Evolutionary conservation across 2,113 vertebrate genomes (phyloP).

Genomic region (Felis chaus): DNA sequence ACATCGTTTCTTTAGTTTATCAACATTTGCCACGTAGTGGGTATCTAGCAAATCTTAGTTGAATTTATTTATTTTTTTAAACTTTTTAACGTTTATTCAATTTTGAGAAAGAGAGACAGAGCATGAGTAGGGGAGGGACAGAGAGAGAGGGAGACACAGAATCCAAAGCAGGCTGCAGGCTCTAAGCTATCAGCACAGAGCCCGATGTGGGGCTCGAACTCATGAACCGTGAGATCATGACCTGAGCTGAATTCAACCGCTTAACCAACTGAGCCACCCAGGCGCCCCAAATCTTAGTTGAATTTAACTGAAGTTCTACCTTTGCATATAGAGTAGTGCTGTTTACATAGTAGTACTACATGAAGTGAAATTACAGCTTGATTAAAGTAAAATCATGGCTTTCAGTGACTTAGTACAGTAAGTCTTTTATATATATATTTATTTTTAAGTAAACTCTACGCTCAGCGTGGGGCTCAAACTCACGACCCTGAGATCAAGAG

Average conservation of each 20-base stretch:
- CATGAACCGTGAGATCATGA: no score
- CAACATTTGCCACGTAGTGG: not conserved
- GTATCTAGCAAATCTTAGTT: not conserved
- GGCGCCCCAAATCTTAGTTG: not conserved
- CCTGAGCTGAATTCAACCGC: no score
- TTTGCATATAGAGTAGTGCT: not conserved
- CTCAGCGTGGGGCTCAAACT: not conserved
- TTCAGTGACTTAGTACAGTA: not conserved
- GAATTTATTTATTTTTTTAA: not conserved
- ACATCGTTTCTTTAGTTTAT: not conserved
- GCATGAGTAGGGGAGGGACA: no score
- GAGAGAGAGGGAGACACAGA: no score
- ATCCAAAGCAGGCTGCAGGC: no score
- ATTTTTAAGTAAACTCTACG: not conserved
- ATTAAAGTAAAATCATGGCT: not conserved
- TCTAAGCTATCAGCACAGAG: no score
- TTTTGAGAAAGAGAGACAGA: no score
- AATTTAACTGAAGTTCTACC: not conserved
- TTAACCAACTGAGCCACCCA: no score
- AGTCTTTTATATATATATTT: not conserved
- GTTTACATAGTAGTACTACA: not conserved
- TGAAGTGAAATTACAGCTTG: not conserved
- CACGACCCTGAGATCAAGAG: not conserved
- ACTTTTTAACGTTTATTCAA: no score
- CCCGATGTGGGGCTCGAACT: no score